These are phyloP conservation scores for Meloe dianella DNA, from an alignment of 2,888 invertebrate genomes.

Conservation along the genomic window DNA sequence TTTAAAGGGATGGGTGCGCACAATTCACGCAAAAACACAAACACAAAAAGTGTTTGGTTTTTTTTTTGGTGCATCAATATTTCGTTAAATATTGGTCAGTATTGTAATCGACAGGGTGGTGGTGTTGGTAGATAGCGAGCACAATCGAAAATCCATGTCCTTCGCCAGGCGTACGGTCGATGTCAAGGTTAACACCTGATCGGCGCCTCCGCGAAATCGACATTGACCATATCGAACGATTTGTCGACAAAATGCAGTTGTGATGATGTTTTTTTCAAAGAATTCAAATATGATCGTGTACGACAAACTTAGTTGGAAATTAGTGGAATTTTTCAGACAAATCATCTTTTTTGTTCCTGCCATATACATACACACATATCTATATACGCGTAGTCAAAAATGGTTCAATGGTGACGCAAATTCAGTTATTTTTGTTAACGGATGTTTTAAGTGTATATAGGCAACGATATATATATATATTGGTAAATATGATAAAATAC, in stretches of 20 bases:
- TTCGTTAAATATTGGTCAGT: not conserved
- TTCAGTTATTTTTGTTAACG: slow-evolving; percentile 13
- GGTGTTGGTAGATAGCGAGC: not conserved
- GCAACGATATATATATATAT: too few species aligned
- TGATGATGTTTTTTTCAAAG: too few species aligned
- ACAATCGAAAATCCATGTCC: not conserved
- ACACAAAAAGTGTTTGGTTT: not conserved
- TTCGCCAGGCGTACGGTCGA: not conserved
- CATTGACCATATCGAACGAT: not conserved
- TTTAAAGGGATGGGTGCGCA: slow-evolving; percentile 25
- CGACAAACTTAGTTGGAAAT: not conserved
- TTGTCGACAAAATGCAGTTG: too few species aligned
- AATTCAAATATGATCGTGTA: too few species aligned
- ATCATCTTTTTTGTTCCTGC: not conserved
- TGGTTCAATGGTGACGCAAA: slow-evolving; percentile 16
- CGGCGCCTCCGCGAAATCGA: not conserved
- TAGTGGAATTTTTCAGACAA: not conserved
- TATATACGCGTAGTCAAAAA: not conserved
- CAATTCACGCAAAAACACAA: slow-evolving; percentile 4
- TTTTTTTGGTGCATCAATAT: not conserved
- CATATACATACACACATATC: not conserved
- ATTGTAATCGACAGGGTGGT: not conserved
- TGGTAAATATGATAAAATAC: too few species aligned
- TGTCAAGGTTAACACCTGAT: slow-evolving; percentile 4
- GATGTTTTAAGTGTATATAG: slow-evolving; percentile 4